Evolutionary conservation across 2,113 vertebrate species (phyloP).

Genomic region (Limnothrissa miodon): DNA sequence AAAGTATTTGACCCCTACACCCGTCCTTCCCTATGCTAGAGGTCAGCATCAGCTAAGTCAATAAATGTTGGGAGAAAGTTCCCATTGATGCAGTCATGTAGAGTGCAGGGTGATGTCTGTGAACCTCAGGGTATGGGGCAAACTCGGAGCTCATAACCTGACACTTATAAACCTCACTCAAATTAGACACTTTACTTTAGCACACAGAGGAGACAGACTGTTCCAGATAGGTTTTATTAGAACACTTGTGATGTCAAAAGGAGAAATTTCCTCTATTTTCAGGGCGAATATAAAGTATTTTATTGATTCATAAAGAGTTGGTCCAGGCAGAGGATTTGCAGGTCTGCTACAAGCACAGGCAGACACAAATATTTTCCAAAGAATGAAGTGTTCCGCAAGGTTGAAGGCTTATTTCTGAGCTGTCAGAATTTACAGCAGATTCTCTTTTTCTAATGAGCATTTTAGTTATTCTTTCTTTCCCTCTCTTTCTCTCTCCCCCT

Average conservation of each 20-base stretch:
- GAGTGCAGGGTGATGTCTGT: not conserved
- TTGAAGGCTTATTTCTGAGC: no score
- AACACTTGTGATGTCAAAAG: not conserved
- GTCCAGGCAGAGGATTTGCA: not conserved
- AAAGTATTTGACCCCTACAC: not conserved
- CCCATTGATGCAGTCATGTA: not conserved
- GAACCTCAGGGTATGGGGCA: not conserved
- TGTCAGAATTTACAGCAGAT: not conserved
- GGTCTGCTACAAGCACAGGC: not conserved
- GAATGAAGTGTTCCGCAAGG: no score
- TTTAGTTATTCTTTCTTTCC: not conserved
- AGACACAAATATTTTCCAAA: not conserved
- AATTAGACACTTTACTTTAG: slow-evolving; percentile 2
- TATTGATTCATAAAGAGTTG: not conserved
- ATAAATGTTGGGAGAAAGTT: not conserved
- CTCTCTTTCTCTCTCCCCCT: no score
- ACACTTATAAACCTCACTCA: not conserved
- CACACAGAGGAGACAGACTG: not conserved
- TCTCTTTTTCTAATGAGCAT: no score
- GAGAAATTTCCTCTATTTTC: not conserved
- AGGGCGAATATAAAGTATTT: not conserved
- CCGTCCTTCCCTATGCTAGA: not conserved
- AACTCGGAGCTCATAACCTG: not conserved
- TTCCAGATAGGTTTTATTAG: slow-evolving; percentile 9
- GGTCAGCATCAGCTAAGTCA: not conserved